Evolutionary conservation across 1,140 invertebrate species (phyloP).

Genomic region (Cydia strobilella): DNA sequence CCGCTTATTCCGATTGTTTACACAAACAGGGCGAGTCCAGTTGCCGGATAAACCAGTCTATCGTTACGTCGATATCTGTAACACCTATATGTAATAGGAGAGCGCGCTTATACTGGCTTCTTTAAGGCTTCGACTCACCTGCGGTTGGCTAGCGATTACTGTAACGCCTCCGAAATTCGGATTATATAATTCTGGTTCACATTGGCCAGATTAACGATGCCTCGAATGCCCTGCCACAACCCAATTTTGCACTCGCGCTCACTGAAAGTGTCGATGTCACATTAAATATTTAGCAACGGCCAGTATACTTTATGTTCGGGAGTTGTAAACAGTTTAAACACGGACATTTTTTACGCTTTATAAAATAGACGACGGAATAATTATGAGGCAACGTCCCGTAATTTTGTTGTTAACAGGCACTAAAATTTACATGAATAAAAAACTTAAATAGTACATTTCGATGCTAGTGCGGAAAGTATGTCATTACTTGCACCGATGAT

Average conservation of each 20-base stretch:
- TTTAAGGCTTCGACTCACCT: background rate
- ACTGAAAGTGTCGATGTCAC: constrained; percentile 19
- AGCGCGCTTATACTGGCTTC: too few relatives aligned
- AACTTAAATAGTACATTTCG: too few relatives aligned
- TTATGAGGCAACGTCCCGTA: background rate
- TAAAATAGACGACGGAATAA: background rate
- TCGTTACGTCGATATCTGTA: too few relatives aligned
- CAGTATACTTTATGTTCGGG: constrained; percentile 4
- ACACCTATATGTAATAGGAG: too few relatives aligned
- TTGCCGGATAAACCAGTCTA: too few relatives aligned
- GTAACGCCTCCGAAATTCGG: background rate
- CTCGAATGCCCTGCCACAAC: constrained; percentile 9
- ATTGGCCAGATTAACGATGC: constrained; percentile 28
- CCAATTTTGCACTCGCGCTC: constrained; percentile 1
- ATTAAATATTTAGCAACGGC: constrained; percentile 26
- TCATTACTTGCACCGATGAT: too few relatives aligned
- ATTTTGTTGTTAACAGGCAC: background rate
- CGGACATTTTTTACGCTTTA: background rate
- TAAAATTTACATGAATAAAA: too few relatives aligned
- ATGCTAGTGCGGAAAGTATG: too few relatives aligned
- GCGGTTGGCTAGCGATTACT: background rate
- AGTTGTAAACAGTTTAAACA: background rate
- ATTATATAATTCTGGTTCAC: constrained; percentile 18
- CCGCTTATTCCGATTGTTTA: too few relatives aligned
- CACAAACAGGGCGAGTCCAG: too few relatives aligned